phyloP scores from a whole-genome alignment of 2,888 invertebrate species.

The Euzophera pinguis region DNA sequence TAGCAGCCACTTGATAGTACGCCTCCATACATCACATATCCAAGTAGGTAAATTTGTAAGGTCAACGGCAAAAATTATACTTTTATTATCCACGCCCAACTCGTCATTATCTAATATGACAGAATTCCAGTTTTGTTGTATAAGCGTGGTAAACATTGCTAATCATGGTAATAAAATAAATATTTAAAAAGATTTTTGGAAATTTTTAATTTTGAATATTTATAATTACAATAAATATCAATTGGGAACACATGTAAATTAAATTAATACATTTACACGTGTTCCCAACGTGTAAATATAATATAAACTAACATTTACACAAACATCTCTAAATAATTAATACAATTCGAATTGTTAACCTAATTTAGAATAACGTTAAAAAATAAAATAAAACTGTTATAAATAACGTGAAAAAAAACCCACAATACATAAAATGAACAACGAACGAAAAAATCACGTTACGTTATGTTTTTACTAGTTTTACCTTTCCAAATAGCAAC shows the following conservation, averaged over 20 bases:
- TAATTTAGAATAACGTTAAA: too few species aligned
- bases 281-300: too few species aligned
- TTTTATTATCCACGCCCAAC: background rate
- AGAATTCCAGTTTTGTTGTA: background rate
- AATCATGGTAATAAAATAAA: background rate
- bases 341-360: too few species aligned
- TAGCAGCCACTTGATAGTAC: background rate
- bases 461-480: background rate
- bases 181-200: too few species aligned
- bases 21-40: background rate
- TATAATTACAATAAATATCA: too few species aligned
- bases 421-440: background rate
- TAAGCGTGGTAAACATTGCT: background rate
- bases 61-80: background rate
- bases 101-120: background rate
- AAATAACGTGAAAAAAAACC: background rate
- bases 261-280: too few species aligned
- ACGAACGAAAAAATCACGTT: background rate
- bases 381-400: too few species aligned
- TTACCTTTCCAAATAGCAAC: background rate
- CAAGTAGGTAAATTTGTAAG: background rate
- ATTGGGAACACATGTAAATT: too few species aligned
- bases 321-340: too few species aligned
- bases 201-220: too few species aligned
- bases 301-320: too few species aligned